Evolutionary conservation across 2,888 invertebrate species (phyloP).

Genomic region (Stomorhina lunata): DNA sequence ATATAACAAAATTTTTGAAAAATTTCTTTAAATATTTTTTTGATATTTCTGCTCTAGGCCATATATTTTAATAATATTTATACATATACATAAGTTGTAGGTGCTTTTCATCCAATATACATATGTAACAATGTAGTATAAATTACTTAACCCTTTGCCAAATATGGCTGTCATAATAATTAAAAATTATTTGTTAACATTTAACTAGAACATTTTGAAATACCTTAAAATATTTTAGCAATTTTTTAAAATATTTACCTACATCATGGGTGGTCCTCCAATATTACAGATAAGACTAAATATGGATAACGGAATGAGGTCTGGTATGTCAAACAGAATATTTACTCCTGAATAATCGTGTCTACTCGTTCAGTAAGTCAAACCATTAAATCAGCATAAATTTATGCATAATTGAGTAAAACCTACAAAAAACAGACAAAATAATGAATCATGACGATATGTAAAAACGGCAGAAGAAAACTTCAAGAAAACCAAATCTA

Average conservation of each 20-base stretch:
- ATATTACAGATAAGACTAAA: too few relatives aligned
- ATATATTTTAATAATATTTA: too few relatives aligned
- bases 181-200: conserved; percentile 42
- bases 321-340: conserved; percentile 28
- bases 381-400: conserved; percentile 42
- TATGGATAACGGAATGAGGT: conserved; percentile 8
- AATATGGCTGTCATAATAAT: conserved; percentile 40
- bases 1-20: too few relatives aligned
- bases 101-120: too few relatives aligned
- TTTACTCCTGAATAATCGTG: conserved; percentile 5
- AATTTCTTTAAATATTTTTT: too few relatives aligned
- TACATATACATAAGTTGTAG: too few relatives aligned
- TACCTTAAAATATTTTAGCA: conserved; percentile 22
- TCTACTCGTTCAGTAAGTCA: not conserved
- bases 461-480: conserved; percentile 13
- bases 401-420: conserved; percentile 50
- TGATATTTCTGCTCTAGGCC: too few relatives aligned
- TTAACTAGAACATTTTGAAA: not conserved
- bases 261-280: conserved; percentile 48
- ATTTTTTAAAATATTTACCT: conserved; percentile 21
- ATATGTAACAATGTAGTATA: conserved; percentile 1
- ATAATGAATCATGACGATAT: conserved; percentile 23
- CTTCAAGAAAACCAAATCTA: conserved; percentile 30
- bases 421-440: not conserved
- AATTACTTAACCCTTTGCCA: not conserved